Conservation (phyloP, 2,113 vertebrate genomes). For the Xiphorhynchus elegans region DNA sequence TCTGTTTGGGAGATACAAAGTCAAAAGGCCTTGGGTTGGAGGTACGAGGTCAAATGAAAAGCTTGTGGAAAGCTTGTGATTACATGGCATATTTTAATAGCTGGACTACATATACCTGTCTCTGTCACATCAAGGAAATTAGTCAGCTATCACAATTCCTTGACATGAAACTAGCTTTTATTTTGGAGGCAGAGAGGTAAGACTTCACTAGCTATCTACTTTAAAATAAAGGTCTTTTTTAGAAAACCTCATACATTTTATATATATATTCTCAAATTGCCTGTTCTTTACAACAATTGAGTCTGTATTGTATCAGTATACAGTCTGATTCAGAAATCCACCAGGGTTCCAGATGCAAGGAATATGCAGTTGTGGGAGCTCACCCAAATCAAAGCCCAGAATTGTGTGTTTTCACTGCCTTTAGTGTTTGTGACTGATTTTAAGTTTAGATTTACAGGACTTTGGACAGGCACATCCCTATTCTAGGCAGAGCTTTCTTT, state of each 20-base stretch:
- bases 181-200: neutral
- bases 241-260: neutral
- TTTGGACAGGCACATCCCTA: neutral
- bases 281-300: neutral
- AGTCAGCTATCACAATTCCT: neutral
- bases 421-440: neutral
- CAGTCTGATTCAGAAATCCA: neutral
- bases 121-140: neutral
- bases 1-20: neutral
- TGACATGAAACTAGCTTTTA: neutral
- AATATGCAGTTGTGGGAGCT: neutral
- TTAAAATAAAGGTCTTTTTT: neutral
- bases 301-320: no score
- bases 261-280: neutral
- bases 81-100: neutral
- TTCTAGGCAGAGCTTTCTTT: neutral
- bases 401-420: neutral
- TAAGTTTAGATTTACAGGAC: neutral
- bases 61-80: neutral
- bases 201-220: neutral
- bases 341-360: neutral
- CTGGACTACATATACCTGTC: rapidly evolving
- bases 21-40: neutral
- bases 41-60: neutral
- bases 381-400: rapidly evolving